Conservation (phyloP, 2,797 vertebrate species). For the Apogon talboti region DNA sequence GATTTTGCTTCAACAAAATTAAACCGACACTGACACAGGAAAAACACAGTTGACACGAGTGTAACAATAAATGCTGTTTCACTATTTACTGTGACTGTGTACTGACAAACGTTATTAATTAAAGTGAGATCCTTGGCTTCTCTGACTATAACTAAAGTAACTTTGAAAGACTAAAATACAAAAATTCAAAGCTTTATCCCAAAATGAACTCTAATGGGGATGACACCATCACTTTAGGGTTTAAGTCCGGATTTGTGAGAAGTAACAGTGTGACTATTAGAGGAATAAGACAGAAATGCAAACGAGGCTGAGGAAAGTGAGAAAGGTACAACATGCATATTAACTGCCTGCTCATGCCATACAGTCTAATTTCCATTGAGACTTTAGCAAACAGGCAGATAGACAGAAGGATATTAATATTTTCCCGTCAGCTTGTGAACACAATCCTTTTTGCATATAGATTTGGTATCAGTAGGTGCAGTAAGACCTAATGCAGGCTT, state of each 20-base stretch:
- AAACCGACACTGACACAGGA: background rate
- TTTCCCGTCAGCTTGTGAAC: slow-evolving; percentile 52
- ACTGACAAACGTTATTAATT: slow-evolving; percentile 16
- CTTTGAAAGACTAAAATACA: slow-evolving; percentile 12
- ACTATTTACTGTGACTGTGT: slow-evolving; percentile 5
- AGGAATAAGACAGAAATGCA: slow-evolving; percentile 5
- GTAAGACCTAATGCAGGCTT: slow-evolving; percentile 51
- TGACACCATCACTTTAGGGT: background rate
- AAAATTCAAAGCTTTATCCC: background rate
- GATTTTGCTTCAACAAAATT: no score
- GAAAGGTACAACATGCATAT: slow-evolving; percentile 47
- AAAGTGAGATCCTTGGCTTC: slow-evolving; percentile 3
- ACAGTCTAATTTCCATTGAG: slow-evolving; percentile 59
- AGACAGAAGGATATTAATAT: slow-evolving; percentile 64
- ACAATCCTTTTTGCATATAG: slow-evolving; percentile 72
- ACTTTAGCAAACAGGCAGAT: slow-evolving; percentile 54
- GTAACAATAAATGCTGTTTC: background rate
- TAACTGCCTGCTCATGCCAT: slow-evolving; percentile 50
- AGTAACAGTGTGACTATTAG: slow-evolving; percentile 6
- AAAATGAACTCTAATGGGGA: slow-evolving; percentile 10
- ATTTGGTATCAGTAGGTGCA: slow-evolving; percentile 63
- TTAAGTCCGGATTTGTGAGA: slow-evolving; percentile 21
- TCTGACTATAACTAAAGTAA: slow-evolving; percentile 4
- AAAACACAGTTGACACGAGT: background rate
- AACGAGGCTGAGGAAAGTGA: slow-evolving; percentile 32